Base-by-base conservation (phyloP, 2,888 invertebrate genomes). In the Saturnia japonica region DNA sequence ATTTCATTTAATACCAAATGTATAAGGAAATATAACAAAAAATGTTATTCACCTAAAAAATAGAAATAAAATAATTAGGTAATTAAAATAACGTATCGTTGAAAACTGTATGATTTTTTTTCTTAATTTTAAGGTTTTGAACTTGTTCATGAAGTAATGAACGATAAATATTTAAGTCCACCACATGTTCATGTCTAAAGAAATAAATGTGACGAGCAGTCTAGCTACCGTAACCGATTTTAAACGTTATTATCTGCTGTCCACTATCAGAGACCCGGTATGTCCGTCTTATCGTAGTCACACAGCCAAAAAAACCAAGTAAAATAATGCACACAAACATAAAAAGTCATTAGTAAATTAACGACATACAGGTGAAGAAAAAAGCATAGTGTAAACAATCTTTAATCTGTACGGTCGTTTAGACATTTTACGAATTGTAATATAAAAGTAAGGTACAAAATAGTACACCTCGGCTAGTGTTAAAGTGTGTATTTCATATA, bases 281-380 rank as follows among this genome's bases (percentile, higher is more conserved):
- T 93, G 91, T 87, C 84, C 80, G 79, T 79, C 86, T 93, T 93
- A 93, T 93, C 93, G 80, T 2, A 66, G 75, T 82, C 91, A 92
- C 92, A 93, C 93, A 85, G 77, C 82, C 80, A 83, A 82, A 84
- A 79, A 72, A 76, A 77, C 77, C 82, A 80, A 81, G 80, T 85
- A 84, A 84, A 85, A 85, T 80, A 78, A 85, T 79, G 80, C 91
- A 92, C 91, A 91, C 93, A 85, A 83, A 87, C 80, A 83, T 81
- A 88, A 80, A 82, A 88, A 88, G 88, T 89, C 91, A 93, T 93
- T 94, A 93, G 89, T 86, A 91, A 93, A 93, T 93, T 92, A 92
- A 93, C 91, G 87, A 88, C 82, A 86, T 85, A 82, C 90, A 91
- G 92, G 92, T 93, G 88, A 91, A 89, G 85, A 91, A 91, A 92